Evolutionary conservation across 2,888 invertebrate genomes (phyloP).

Genomic region (Limulus polyphemus): DNA sequence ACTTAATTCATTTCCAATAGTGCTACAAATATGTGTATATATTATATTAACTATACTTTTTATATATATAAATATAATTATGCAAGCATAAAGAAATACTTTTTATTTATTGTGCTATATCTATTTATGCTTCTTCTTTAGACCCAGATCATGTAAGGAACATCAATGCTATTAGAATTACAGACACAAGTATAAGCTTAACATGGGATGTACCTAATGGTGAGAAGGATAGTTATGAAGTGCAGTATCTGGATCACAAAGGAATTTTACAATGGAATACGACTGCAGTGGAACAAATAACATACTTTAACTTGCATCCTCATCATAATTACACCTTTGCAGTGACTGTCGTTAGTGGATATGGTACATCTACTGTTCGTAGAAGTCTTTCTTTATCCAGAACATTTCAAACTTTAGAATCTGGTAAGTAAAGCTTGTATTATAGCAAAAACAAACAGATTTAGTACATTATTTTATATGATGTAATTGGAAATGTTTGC

Average conservation of each 20-base stretch:
- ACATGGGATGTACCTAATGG: slow-evolving; percentile 71
- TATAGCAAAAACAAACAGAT: too few species aligned
- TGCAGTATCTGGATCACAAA: slow-evolving; percentile 60
- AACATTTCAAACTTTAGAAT: slow-evolving; percentile 66
- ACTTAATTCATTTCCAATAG: too few species aligned
- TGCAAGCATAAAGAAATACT: too few species aligned
- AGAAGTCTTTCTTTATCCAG: slow-evolving; percentile 65
- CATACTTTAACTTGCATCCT: slow-evolving; percentile 59
- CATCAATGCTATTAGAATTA: slow-evolving; percentile 62
- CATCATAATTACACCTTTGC: slow-evolving; percentile 81
- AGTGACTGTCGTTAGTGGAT: slow-evolving; percentile 67
- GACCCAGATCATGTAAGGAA: slow-evolving; percentile 71
- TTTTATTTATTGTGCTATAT: too few species aligned
- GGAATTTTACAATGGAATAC: slow-evolving; percentile 56
- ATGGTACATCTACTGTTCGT: slow-evolving; percentile 58
- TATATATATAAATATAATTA: too few species aligned
- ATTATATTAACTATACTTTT: too few species aligned
- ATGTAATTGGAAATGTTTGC: too few species aligned
- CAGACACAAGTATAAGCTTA: slow-evolving; percentile 63
- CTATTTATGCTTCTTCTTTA: slow-evolving; percentile 33
- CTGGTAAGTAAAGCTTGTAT: slow-evolving; percentile 32
- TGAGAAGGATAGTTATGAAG: slow-evolving; percentile 75
- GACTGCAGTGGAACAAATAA: slow-evolving; percentile 52
- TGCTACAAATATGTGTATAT: too few species aligned
- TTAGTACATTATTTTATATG: too few species aligned